Conservation (phyloP, 1,140 invertebrate species). For the Lucilia cuprina region DNA sequence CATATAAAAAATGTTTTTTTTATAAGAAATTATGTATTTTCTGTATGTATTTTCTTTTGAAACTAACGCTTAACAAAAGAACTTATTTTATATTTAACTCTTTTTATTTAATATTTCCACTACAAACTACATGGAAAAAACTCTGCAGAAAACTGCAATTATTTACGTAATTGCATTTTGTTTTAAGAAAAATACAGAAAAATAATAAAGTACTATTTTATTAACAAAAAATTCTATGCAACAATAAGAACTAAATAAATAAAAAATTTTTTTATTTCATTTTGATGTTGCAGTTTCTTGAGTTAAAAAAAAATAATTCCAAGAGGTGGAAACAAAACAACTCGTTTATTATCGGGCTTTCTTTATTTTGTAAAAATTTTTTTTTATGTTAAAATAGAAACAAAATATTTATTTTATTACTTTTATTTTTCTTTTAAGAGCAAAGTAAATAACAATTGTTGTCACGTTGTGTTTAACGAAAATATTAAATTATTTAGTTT, state of each 20-base stretch:
- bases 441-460: not conserved
- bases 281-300: too few relatives aligned
- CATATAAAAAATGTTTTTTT: not conserved
- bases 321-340: not conserved
- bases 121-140: not conserved
- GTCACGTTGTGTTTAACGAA: too few relatives aligned
- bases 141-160: not conserved
- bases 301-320: not conserved
- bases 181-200: not conserved
- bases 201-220: not conserved
- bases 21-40: not conserved
- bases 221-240: too few relatives aligned
- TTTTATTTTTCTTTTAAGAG: not conserved
- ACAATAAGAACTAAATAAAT: too few relatives aligned
- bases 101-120: not conserved
- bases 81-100: not conserved
- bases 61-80: not conserved
- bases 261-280: too few relatives aligned
- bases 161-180: constrained; percentile 12
- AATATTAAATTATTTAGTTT: too few relatives aligned
- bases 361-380: not conserved
- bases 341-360: not conserved
- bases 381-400: not conserved
- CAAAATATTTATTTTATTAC: not conserved
- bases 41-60: not conserved